Evolutionary conservation across 2,113 vertebrate genomes (phyloP).

Genomic region (Sinocyclocheilus anshuiensis): DNA sequence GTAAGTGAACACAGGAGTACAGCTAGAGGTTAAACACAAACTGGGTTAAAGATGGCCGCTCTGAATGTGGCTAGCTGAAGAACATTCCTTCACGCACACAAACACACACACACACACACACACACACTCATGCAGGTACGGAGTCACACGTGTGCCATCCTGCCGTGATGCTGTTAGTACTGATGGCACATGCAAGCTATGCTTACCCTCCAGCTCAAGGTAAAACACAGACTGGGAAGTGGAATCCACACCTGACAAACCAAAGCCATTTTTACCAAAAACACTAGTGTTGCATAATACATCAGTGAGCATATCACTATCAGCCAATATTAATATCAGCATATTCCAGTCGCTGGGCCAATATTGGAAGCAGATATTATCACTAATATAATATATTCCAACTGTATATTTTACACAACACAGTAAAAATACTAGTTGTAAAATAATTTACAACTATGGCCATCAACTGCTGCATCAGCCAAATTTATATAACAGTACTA

Average conservation of each 20-base stretch:
- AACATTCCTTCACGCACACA: background rate
- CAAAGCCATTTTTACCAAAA: slow-evolving; percentile 51
- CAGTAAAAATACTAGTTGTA: too few species aligned
- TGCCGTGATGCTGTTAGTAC: background rate
- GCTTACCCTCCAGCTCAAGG: slow-evolving; percentile 63
- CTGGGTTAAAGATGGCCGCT: background rate
- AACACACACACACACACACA: slow-evolving; percentile 25
- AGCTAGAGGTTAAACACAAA: slow-evolving; percentile 24
- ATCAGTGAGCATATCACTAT: background rate
- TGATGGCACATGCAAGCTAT: slow-evolving; percentile 8
- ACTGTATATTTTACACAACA: background rate
- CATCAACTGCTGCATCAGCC: background rate
- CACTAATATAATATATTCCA: background rate
- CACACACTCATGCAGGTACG: background rate
- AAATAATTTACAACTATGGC: background rate
- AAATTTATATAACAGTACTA: background rate
- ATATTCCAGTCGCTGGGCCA: background rate
- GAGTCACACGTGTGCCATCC: background rate
- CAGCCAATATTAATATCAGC: background rate
- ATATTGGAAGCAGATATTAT: background rate
- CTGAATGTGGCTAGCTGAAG: background rate
- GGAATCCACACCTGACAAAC: slow-evolving; percentile 59
- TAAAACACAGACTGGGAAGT: slow-evolving; percentile 64
- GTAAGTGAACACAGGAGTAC: background rate
- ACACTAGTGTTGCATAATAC: background rate